Base-by-base conservation (phyloP, 2,888 invertebrate genomes). In the Pteria penguin region DNA sequence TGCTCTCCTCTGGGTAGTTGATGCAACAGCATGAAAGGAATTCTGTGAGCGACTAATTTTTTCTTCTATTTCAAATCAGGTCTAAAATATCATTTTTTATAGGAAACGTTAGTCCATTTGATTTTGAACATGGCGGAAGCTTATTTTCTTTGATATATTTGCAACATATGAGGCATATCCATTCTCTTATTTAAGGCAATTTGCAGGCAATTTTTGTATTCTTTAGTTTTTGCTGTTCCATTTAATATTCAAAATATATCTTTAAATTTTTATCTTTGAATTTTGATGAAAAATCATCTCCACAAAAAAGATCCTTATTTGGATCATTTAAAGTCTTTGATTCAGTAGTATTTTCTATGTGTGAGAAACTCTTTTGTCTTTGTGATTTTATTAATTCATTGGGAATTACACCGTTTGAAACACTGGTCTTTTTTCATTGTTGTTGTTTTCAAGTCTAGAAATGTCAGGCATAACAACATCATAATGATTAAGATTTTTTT, bases 11-110 rank as follows among this genome's bases (percentile, higher is more conserved):
- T 32, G n/a, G 75, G 75, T 24, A 65, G 18, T 29, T 75, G 26
- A 36, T 52, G 52, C 18, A 75, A 11, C 26, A 55, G 29, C 75
- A 71, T 75, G 33, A 75, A 75, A 1, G 71, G 75, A 5, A 71
- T 57, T 18, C 71, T 22, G 5, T 32, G 45, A n/a, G 65, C 3
- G 14, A 71, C 29, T 14, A 75, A 60, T n/a, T 62, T 52, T 52
- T 65, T 60, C 32, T 75, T 71, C 4, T 5, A 18, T 18, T 60
- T 18, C 70, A 57, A 14, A 36, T n/a, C 26, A 72, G n/a, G n/a
- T n/a, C n/a, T n/a, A n/a, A 54, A 8, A 22, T 32, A 5, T 26
- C 22, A 24, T 66, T 66, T 54, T 22, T 60, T 22, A 45, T 5
- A n/a, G 67, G 58, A 54, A 73, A 67, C n/a, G 0, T 4, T 26